A percentile compares a stretch with the other conserved stretches of the same genome.
Conservation (phyloP, 64 coral and sea anemone genomes). For the Acropora tenuis region DNA sequence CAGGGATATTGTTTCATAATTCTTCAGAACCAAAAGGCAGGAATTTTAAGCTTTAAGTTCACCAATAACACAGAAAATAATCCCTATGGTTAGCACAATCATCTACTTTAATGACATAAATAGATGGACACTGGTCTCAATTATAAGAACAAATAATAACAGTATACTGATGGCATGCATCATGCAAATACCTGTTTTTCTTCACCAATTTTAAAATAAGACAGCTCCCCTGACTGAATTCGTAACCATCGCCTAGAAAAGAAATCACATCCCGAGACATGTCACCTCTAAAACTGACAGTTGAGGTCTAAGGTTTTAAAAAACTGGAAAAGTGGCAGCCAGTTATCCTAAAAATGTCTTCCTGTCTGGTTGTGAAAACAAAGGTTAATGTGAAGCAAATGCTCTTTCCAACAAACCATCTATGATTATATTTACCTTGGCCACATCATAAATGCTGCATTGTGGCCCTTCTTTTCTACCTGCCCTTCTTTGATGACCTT, state of each 20-base stretch:
- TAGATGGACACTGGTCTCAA: too few relatives aligned
- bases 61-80: neutral
- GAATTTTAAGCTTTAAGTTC: neutral
- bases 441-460: conserved; percentile 98
- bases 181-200: conserved; percentile 70
- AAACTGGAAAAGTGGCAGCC: too few relatives aligned
- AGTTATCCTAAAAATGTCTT: too few relatives aligned
- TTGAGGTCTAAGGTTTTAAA: neutral
- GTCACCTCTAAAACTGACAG: neutral
- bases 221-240: conserved; percentile 86
- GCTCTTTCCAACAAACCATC: too few relatives aligned
- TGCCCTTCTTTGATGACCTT: conserved; percentile 92
- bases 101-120: too few relatives aligned
- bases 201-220: conserved; percentile 98
- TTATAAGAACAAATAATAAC: neutral
- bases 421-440: conserved; percentile 65
- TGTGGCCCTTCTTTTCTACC: conserved; percentile 95
- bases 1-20: too few relatives aligned
- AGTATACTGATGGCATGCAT: neutral
- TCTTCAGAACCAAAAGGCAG: neutral
- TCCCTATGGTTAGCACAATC: too few relatives aligned
- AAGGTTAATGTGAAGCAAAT: too few relatives aligned
- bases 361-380: too few relatives aligned
- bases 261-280: neutral
- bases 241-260: conserved; percentile 75